Evolutionary conservation across 64 coral and sea anemone species (phyloP), one percentile per base, ranked within the genome.

Genomic region (Porites lutea): DNA sequence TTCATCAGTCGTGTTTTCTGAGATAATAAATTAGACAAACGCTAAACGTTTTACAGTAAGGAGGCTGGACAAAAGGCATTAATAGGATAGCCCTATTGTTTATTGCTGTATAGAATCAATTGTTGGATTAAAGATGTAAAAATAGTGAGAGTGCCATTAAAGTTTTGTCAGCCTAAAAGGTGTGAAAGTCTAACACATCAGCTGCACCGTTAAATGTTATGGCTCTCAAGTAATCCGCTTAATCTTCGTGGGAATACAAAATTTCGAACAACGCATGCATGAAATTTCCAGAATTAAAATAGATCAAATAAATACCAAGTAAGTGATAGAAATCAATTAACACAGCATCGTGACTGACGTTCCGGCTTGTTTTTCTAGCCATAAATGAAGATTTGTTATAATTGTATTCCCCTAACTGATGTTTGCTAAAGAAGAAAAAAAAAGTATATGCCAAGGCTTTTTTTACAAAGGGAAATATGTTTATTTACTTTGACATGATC

Each of bases 151-250:
- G 59, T 68, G 62, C 43, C 63, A 84, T 80, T 80, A 80, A 80
- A 62, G 60, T 67, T 81, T 84, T 84, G 15, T 67, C 45, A 68
- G 63, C 61, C 22, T 68, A 13, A 52, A 68, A 68, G 81, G 81
- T 69, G 81, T 84, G 16, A 84, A 84, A 68, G 62, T 49, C 63
- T n/a, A n/a, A 51, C 81, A 84, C 81, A 84, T 84, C 63, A 37
- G 43, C 27, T 68, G 27, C 51, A 20, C 75, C 75, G 57, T 78
- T 78, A 22, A 78, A 14, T 65, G 62, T 65, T 76, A 15, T 51
- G 47, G 51, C 81, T 84, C 11, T 61, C 16, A 52, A 18, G 59
- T 69, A 84, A 84, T 84, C 62, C 81, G 19, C n/a, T 84, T 84
- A 84, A 69, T 64, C 81, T 69, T 53, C 81, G 81, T 84, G 81